Evolutionary conservation across 2,888 invertebrate species (phyloP).

Genomic region (Trichogramma evanescens): DNA sequence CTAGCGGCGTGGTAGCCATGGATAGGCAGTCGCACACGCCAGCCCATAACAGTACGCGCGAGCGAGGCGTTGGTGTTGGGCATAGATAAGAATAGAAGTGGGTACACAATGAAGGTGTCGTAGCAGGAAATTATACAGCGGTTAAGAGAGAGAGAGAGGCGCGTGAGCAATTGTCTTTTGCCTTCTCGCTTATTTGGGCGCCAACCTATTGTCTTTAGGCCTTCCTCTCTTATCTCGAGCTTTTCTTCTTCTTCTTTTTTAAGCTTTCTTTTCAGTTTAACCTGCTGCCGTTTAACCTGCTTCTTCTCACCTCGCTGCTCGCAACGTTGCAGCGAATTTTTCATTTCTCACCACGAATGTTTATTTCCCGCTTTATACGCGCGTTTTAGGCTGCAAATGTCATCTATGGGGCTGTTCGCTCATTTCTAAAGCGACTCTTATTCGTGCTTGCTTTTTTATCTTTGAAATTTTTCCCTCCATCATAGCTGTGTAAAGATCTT

Average conservation of each 20-base stretch:
- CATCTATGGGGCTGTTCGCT: too few relatives aligned
- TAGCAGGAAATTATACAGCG: conserved; percentile 50
- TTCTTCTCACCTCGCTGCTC: too few relatives aligned
- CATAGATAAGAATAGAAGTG: conserved; percentile 44
- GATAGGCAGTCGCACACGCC: background rate
- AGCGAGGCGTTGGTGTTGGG: conserved; percentile 1
- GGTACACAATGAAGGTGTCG: conserved; percentile 48
- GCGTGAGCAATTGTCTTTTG: conserved; percentile 45
- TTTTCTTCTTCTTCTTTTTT: background rate
- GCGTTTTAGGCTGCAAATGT: too few relatives aligned
- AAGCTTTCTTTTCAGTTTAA: conserved; percentile 18
- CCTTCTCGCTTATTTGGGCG: conserved; percentile 20
- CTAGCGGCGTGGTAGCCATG: background rate
- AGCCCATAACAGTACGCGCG: background rate
- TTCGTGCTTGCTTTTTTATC: background rate
- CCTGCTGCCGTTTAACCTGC: background rate
- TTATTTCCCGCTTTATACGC: too few relatives aligned
- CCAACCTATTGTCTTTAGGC: background rate
- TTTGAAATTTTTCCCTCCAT: background rate
- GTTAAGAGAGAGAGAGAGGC: conserved; percentile 38
- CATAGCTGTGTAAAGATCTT: background rate
- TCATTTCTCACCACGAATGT: too few relatives aligned
- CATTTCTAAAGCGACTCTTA: too few relatives aligned
- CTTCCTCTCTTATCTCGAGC: conserved; percentile 3
- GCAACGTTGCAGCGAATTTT: too few relatives aligned